Base-by-base conservation (phyloP, 2,888 invertebrate species). In the Scrobipalpa costella region DNA sequence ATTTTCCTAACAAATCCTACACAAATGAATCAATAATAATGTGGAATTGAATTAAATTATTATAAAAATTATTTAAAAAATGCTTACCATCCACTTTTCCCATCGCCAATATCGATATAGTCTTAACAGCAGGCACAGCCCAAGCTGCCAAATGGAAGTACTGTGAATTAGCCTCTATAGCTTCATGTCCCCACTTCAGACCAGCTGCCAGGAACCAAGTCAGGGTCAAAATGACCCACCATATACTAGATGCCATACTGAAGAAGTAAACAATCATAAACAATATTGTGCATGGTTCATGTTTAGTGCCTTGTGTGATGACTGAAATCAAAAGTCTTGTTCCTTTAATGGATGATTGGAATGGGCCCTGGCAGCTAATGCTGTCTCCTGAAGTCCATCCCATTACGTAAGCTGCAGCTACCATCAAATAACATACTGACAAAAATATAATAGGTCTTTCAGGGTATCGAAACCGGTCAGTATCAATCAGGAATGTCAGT, bases 71-170 rank as follows among this genome's bases (percentile, higher is more conserved):
- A n/a, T n/a, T n/a, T 5, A 33, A 33, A 27, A 7, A 63, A 44
- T n/a, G 78, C 93, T 89, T 83, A 97, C 97, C 98, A 94, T 98
- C 98, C 78, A 98, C 97, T 94, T 97, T 97, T 71, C 98, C 97
- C 95, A 98, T 95, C 6, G 98, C 98, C 69, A 98, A 92, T 75
- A 98, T 97, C 64, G 97, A 97, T 82, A 99, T 98, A 61, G 98
- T 98, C 87, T 98, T 97, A 65, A 98, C 93, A 63, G 98, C 98
- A 61, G 99, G 98, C 60, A 98, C 96, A 63, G 98, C 98, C 99
- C 99, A 99, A n/a, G 98, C 98, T 64, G 97, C 97, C 75, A 98
- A 93, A 93, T 99, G 99, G 86, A 99, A 99, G 86, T 98, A 98
- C 87, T 98, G 98, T 11, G 98, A 98, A 88, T 98, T 97, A 62